phyloP scores from a whole-genome alignment of 2,797 vertebrate genomes.

The Mus minutoides region DNA sequence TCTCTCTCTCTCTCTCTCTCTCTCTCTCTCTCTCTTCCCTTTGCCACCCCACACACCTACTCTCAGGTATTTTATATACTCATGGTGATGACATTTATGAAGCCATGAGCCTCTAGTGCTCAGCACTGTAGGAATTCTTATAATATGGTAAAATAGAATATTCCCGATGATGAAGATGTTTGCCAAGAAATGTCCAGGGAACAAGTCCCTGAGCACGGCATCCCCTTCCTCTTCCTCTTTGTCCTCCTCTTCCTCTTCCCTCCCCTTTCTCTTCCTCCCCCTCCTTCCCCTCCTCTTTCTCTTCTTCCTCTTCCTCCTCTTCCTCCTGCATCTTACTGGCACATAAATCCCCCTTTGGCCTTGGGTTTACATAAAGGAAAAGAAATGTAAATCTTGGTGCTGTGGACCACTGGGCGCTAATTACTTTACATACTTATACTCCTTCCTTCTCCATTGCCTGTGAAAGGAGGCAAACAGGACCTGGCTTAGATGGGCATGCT shows the following conservation, averaged over 20 bases:
- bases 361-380: neutral
- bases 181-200: constrained; percentile 15
- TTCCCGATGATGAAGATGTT: neutral
- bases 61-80: neutral
- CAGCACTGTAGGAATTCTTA: neutral
- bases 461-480: neutral
- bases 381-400: neutral
- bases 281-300: fast-evolving
- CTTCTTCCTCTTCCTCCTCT: neutral
- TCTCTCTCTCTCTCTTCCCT: neutral
- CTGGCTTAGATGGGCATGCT: neutral
- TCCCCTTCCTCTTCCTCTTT: neutral
- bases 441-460: neutral
- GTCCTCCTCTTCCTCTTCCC: neutral
- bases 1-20: too few species aligned
- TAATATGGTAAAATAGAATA: neutral
- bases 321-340: neutral
- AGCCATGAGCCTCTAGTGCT: neutral
- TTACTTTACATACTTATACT: neutral
- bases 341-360: neutral
- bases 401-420: neutral
- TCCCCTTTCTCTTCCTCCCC: neutral
- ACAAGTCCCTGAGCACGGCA: neutral
- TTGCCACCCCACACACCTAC: neutral
- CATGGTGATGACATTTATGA: neutral